Base-by-base conservation (phyloP, 2,797 vertebrate species). In the Chrysocyon brachyurus region DNA sequence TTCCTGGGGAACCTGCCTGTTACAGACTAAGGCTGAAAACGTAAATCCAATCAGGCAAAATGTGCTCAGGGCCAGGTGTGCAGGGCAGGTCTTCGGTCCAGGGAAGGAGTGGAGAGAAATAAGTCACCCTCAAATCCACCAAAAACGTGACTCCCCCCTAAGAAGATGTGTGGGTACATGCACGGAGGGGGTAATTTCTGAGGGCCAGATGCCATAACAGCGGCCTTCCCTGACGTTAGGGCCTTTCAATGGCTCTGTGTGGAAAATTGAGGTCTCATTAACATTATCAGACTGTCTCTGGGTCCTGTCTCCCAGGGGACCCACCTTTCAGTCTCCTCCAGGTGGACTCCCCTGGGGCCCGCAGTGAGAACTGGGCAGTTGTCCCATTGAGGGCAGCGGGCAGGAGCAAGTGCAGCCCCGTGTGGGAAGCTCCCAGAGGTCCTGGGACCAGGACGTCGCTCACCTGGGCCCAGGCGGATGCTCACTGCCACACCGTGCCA, bases 321-420 rank as follows among this genome's bases (percentile, higher is more conserved):
- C 54, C 21, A 12, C 7, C 57, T 31, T 54, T 68, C 2, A 3
- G 68, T 46, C 72, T 77, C 19, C 68, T 28, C 68, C 33, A 33
- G 33, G 57, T 75, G 33, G 66, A 9, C 17, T 36, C 85, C 31
- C 75, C 19, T 12, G 40, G 64, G n/a, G n/a, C 64, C 24, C 40
- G 31, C n/a, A 61, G 75, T 40, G 64, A 17, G 56, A 88, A 64
- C 40, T 6, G 0, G 73, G 22, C 49, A 46, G 61, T 12, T 46
- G 28, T 66, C 72, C 21, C 56, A 8, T 0, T 8, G 52, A 28
- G 15, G 54, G 19, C 9, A 5, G 19, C 14, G 3, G 66, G 2
- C 17, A 5, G 19, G 12, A n/a, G 26, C 63, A 26, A 12, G 63
- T 36, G 82, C 8, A 3, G 24, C 31, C 14, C 54, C 11, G 2